Evolutionary conservation across 2,113 vertebrate genomes (phyloP), one percentile per base, ranked within the genome.

Genomic region (Nesogale talazaci): DNA sequence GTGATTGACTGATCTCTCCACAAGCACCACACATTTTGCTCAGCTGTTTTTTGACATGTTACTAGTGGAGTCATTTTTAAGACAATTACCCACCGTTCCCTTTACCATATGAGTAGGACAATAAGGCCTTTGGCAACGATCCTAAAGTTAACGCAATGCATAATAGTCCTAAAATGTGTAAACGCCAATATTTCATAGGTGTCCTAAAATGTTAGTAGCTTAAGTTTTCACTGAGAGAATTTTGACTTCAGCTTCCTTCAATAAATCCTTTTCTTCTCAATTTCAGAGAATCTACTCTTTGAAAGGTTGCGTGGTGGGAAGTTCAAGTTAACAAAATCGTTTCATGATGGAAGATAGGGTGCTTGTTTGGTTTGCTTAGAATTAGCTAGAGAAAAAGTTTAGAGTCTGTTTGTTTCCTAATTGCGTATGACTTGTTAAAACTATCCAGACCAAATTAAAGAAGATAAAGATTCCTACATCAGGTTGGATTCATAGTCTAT

Each of bases 401-500:
- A 69, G 61, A 34, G n/a, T 76, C 14, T 88, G 61, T 63, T 89
- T 76, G 20, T 42, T 29, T 1, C 61, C 67, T 81, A 83, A 96
- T 90, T 87, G 84, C 31, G 75, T 78, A 86, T 46, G 81, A 3
- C 36, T 15, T 79, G 70, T 96, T 91, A 94, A 31, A 95, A 93
- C 10, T 38, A 29, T 15, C 83, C 96, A 14, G 81, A 79, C 52
- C 79, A 92, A 92, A 72, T 94, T 88, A 94, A 94, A 95, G 93
- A 77, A 89, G 94, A 79, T 12, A 88, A 89, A 29, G 67, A 69
- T 81, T 63, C 52, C 88, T 52, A 67, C 56, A 77, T 84, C 90
- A 74, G 56, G 67, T 6, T 31, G 3, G 42, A 59, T 72, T 95
- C 86, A 72, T 90, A 80, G 27, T 23, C 83, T 61, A 85, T 86